Evolutionary conservation across 2,797 vertebrate species (phyloP).

Genomic region (Enteromius unitaeniatus): DNA sequence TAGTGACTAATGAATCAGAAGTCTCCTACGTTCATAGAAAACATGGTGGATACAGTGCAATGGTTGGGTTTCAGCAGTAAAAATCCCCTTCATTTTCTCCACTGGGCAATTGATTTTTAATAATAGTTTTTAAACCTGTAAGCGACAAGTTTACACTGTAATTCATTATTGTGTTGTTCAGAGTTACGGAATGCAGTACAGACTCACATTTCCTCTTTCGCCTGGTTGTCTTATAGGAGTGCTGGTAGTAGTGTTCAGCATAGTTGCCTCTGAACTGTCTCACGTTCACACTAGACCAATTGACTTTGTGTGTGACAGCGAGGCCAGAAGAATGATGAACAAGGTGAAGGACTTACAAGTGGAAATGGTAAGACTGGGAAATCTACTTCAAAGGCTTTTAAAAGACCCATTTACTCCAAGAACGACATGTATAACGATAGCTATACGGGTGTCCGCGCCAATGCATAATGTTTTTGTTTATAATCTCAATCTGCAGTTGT

Average conservation of each 20-base stretch:
- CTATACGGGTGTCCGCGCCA: background rate
- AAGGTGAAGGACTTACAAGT: slow-evolving; percentile 68
- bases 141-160: background rate
- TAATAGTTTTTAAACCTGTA: background rate
- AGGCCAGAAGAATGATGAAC: slow-evolving; percentile 71
- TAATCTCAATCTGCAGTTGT: background rate
- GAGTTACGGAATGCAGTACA: background rate
- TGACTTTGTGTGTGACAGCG: slow-evolving; percentile 74
- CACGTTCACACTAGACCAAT: slow-evolving; percentile 68
- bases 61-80: background rate
- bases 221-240: slow-evolving; percentile 63
- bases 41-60: background rate
- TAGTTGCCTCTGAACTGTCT: slow-evolving; percentile 70
- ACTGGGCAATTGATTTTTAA: background rate
- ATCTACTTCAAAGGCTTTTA: background rate
- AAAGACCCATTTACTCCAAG: background rate
- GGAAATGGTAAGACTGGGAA: slow-evolving; percentile 67
- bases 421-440: background rate
- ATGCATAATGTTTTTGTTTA: background rate
- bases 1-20: background rate
- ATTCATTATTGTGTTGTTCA: background rate
- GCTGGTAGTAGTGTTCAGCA: slow-evolving; percentile 70
- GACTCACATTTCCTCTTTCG: background rate
- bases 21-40: background rate
- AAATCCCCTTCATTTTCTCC: background rate